Evolutionary conservation across 2,888 invertebrate genomes (phyloP), one percentile per base, ranked within the genome.

Genomic region (Aphodius sticticus): DNA sequence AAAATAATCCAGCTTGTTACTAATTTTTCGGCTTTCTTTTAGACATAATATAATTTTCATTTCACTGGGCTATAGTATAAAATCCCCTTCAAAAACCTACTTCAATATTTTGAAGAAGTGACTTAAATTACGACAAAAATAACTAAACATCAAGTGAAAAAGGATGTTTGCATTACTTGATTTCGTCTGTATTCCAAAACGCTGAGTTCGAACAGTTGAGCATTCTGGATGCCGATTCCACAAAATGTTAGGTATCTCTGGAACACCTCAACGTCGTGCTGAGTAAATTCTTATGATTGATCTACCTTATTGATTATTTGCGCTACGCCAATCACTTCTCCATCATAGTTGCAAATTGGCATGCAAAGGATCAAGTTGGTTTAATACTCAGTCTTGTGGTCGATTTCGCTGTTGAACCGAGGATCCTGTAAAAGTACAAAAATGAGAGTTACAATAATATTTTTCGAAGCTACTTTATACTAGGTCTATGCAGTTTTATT

Each of bases 271-370:
- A 98, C 97, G 89, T 99, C 99, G 83, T 94, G 93, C 6, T 94
- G 91, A 3, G 96, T 96, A 88, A 99, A 99, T 87, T 96, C 96
- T 86, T 93, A 93, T 81, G 94, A 93, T 77, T 92, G 95, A 88
- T 96, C 95, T 81, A 96, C 96, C 91, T 99, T 99, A 91, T 99
- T 99, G 88, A 99, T 99, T 87, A 99, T 97, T 91, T 99, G 98
- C 26, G 98, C 99, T 4, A 99, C 99, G 1, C 99, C 99, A 80
- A 99, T 97, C 14, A 99, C 97, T 85, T 98, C 97, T 0, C 97
- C 98, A 87, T 98, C 97, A 89, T 97, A 97, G 90, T 98, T 98
- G 88, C 96, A 96, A 85, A 98, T 98, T 35, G 98, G 98, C 95
- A 98, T 96, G 86, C 97, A 97, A 53, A 98, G 92, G 82, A 98